Conservation (phyloP, 2,888 invertebrate species). For the Laspeyria flexula region DNA sequence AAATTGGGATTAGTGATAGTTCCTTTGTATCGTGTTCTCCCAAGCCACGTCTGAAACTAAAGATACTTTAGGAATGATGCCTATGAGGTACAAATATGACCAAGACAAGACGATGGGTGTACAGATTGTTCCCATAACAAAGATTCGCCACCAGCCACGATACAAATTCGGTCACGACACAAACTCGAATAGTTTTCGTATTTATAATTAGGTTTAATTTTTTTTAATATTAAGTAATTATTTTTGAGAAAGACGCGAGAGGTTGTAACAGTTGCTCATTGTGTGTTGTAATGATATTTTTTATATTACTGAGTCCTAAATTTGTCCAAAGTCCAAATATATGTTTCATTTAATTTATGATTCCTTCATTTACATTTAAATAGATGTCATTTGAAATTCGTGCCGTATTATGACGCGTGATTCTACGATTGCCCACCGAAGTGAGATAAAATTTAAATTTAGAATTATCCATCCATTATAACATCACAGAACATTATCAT, state of each 20-base stretch:
- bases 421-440: conserved; percentile 55
- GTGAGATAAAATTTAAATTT: conserved; percentile 41
- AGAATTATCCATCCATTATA: conserved; percentile 34
- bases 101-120: conserved; percentile 23
- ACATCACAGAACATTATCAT: conserved; percentile 28
- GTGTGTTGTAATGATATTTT: conserved; percentile 34
- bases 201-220: conserved; percentile 59
- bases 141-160: conserved; percentile 24
- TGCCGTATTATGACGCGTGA: conserved; percentile 35
- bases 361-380: conserved; percentile 20
- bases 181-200: conserved; percentile 73
- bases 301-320: conserved; percentile 36
- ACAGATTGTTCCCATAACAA: conserved; percentile 23
- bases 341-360: conserved; percentile 19
- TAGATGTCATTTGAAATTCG: conserved; percentile 23
- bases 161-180: conserved; percentile 51
- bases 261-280: conserved; percentile 62
- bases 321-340: conserved; percentile 44
- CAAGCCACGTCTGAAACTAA: conserved; percentile 18
- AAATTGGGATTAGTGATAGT: background rate
- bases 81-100: conserved; percentile 43
- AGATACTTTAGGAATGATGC: conserved; percentile 25
- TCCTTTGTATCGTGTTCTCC: conserved; percentile 8
- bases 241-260: conserved; percentile 46
- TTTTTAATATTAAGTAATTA: conserved; percentile 46